Evolutionary conservation across 1,140 invertebrate species (phyloP).

Genomic region (Drosophila truncata): DNA sequence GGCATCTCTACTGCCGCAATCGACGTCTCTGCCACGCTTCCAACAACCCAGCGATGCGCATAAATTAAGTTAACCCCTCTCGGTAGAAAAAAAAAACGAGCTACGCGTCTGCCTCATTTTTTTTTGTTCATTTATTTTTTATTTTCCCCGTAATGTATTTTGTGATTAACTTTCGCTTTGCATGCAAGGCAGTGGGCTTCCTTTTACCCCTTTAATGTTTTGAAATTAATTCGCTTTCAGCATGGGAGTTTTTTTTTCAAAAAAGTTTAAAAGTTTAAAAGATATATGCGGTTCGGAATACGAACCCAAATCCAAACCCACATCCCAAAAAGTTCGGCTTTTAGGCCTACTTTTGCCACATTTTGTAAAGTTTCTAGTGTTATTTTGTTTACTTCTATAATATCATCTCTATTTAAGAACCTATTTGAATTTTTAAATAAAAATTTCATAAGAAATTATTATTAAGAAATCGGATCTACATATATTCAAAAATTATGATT

Average conservation of each 20-base stretch:
- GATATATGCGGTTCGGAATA: conserved; percentile 20
- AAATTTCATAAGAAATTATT: no score
- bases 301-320: neutral
- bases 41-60: conserved; percentile 66
- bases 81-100: conserved; percentile 57
- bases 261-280: conserved; percentile 12
- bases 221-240: neutral
- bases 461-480: neutral
- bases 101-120: conserved; percentile 76
- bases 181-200: conserved; percentile 63
- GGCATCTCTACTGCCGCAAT: conserved; percentile 31
- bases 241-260: neutral
- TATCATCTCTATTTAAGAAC: no score
- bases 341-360: neutral
- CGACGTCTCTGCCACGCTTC: conserved; percentile 68
- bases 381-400: neutral
- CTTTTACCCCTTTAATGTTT: conserved; percentile 31
- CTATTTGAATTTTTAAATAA: no score
- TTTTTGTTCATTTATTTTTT: conserved; percentile 74
- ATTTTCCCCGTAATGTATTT: conserved; percentile 76
- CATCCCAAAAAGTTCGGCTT: no score
- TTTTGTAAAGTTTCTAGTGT: no score
- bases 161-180: conserved; percentile 84
- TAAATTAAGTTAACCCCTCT: conserved; percentile 84
- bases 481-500: neutral